Base-by-base conservation (phyloP, 2,113 vertebrate species). In the Leiothrix lutea region DNA sequence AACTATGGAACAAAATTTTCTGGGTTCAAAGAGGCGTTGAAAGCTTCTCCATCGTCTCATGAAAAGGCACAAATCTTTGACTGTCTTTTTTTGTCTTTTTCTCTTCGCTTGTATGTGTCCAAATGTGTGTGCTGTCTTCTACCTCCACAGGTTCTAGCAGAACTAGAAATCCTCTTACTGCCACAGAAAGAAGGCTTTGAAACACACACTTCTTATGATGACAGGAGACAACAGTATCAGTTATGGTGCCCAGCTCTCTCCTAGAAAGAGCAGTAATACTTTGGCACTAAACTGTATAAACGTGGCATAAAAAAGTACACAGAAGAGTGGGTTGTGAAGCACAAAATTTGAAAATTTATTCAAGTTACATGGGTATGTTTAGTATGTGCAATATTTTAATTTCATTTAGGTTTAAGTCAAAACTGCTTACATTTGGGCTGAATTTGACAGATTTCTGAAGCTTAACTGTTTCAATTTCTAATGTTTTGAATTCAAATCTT, bases 121-220 rank as follows among this genome's bases (percentile, higher is more conserved):
- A 72, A 79, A 82, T 1, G 5, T 1, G 2, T 15, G 36, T 0
- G 0, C 12, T 24, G 38, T 12, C 45, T 82, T 91, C 47, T 22
- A 58, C 31, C 29, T 35, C 28, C 1, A 2, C 33, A 5, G 38
- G 31, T 71, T 67, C 16, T 45, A 58, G 71, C 16, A 60, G 83
- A 94, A 64, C 29, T 69, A 83, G 26, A 80, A 90, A 83, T 42
- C 48, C 18, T 42, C 15, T 45, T 67, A 21, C 19, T 42, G 36
- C 53, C 67, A 72, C 5, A 65, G 50, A 88, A 90, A 70, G 45
- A 50, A 35, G 7, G n/a, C 36, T 72, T 64, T 60, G 28, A 9
- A 86, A 36, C 9, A 26, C 22, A 50, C 15, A 4, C 7, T 44
- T 58, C 13, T 45, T 44, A 60, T 10, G 7, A 62, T 40, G 35